A percentile compares a stretch with the other conserved stretches of the same genome.
phyloP scores from a whole-genome alignment of 1,140 invertebrate genomes.

The Lucilia cuprina region DNA sequence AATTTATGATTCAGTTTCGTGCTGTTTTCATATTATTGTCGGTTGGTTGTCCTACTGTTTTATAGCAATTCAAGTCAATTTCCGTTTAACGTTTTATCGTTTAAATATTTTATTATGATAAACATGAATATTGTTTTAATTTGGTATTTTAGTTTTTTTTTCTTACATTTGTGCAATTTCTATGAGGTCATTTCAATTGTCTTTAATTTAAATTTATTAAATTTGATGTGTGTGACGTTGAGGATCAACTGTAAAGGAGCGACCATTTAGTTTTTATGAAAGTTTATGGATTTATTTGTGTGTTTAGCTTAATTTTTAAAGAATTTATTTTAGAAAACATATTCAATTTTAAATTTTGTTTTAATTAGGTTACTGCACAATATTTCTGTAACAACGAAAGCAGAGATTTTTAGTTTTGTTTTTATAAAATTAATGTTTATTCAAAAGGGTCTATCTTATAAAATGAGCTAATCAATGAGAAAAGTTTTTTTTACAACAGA shows the following conservation, averaged over 20 bases:
- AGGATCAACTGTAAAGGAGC: neutral
- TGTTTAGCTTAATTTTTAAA: neutral
- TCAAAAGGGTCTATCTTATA: no score
- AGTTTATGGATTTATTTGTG: neutral
- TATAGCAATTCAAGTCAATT: conserved; percentile 7
- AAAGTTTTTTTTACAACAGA: no score
- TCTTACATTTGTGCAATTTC: neutral
- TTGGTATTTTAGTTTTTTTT: neutral
- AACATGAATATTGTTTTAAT: conserved; percentile 1
- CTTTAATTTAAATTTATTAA: conserved; percentile 58
- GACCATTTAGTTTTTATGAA: neutral
- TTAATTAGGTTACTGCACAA: no score
- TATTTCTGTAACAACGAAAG: no score
- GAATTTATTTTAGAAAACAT: neutral
- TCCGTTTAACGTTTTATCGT: conserved; percentile 17
- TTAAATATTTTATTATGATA: conserved; percentile 1
- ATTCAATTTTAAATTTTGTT: neutral
- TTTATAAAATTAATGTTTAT: no score
- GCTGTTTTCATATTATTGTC: neutral
- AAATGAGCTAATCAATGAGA: no score
- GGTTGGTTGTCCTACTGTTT: neutral
- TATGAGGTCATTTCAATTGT: conserved; percentile 61
- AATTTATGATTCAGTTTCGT: neutral
- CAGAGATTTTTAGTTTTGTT: no score
- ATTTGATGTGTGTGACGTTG: neutral